Conservation (phyloP, 2,113 vertebrate genomes). For the Boulengeromyrus knoepffleri region DNA sequence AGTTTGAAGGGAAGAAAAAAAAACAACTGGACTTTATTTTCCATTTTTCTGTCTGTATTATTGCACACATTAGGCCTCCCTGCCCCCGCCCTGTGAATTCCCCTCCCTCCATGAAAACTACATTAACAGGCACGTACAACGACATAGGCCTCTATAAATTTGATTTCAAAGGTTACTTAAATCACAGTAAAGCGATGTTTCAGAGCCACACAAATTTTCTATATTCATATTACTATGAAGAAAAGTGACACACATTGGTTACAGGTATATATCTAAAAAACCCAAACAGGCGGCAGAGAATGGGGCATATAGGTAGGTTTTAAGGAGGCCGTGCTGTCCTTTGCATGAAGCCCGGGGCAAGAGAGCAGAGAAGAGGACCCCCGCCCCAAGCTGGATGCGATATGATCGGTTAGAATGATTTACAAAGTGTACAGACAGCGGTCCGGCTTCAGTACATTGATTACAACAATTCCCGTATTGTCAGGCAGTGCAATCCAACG, state of each 20-base stretch:
- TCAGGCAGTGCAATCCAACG: not conserved
- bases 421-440: not conserved
- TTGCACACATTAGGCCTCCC: conserved; percentile 10
- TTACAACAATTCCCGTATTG: not conserved
- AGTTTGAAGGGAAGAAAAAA: not conserved
- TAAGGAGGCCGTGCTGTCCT: not conserved
- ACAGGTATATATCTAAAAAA: not conserved
- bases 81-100: not conserved
- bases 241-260: not conserved
- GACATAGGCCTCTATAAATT: not conserved
- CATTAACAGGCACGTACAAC: conserved; percentile 11
- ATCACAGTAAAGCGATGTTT: conserved; percentile 16
- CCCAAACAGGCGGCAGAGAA: not conserved
- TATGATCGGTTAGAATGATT: not conserved
- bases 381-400: not conserved
- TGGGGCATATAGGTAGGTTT: not conserved
- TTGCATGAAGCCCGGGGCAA: not conserved
- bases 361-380: not conserved
- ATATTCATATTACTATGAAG: not conserved
- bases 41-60: conserved; percentile 5
- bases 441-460: not conserved
- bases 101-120: not conserved
- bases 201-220: not conserved
- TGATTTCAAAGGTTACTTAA: conserved; percentile 19
- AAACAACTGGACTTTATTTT: not conserved